Evolutionary conservation across 2,888 invertebrate species (phyloP), one percentile per base, ranked within the genome.

Genomic region (Oligia latruncula): DNA sequence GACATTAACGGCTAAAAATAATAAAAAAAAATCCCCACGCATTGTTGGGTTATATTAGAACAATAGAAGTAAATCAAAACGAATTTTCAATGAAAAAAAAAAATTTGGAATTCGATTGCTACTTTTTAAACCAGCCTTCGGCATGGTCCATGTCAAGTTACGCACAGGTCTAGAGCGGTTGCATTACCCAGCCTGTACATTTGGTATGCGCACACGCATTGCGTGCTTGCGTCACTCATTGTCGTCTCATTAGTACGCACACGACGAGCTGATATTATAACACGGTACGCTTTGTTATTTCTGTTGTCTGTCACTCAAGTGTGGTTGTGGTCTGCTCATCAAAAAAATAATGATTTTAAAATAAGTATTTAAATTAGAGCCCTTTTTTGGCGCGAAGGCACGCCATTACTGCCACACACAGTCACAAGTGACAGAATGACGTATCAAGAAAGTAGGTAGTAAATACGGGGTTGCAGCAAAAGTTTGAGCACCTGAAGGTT

Each of bases 231-330:
- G 87, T 85, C 85, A 89, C 81, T 88, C 81, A 88, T 89, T 85
- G 88, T 86, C 78, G 49, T 68, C 70, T 86, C 89, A 90, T 90
- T 87, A 87, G 82, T 84, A 90, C 43, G 89, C 89, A 66, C 78
- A 23, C 74, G 74, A 78, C 70, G 82, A 43, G 60, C 72, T 81
- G 73, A 82, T 87, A 87, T 85, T 83, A 84, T 83, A 80, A 80
- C 78, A 83, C 67, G 72, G 75, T 71, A 89, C 82, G 82, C 75
- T 82, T 77, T 85, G 83, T 83, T 88, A 83, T 90, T 85, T 89
- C 72, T 80, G 71, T 55, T 74, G 64, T 72, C 49, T 74, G 74
- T 72, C 72, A 55, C 67, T 77, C 71, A 49, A 29, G 29, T 78
- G 74, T 71, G 58, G 64, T 66, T n/a, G 58, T 60, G 55, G n/a